A percentile compares a stretch with the other conserved stretches of the same genome.
phyloP scores from a whole-genome alignment of 2,113 vertebrate genomes.

The Suricata suricatta region DNA sequence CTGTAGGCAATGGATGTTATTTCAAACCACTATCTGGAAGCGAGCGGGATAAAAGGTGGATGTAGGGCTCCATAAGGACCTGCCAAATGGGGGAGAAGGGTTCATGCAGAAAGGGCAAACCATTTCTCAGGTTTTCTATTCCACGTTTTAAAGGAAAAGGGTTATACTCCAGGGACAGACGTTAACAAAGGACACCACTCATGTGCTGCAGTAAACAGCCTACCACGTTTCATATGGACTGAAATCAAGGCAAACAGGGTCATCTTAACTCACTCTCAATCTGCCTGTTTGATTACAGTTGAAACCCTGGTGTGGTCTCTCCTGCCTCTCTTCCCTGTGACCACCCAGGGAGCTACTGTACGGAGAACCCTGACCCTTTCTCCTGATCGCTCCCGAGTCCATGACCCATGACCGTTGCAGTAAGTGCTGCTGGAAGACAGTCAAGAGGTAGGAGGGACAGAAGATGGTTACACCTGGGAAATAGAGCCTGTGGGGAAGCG shows the following conservation, averaged over 20 bases:
- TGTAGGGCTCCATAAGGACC: background rate
- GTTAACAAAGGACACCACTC: slow-evolving; percentile 65
- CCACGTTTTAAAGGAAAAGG: slow-evolving; percentile 58
- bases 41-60: slow-evolving; percentile 31
- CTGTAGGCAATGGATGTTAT: slow-evolving; percentile 66
- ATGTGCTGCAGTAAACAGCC: background rate
- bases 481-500: too few species aligned
- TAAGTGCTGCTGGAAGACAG: background rate
- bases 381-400: background rate
- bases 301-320: slow-evolving; percentile 46
- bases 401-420: too few species aligned
- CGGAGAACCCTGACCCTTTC: background rate
- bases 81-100: slow-evolving; percentile 8
- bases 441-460: too few species aligned
- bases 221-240: slow-evolving; percentile 53
- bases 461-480: background rate
- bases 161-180: slow-evolving; percentile 57
- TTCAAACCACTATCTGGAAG: slow-evolving; percentile 70
- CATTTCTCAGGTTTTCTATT: slow-evolving; percentile 66
- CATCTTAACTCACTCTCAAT: slow-evolving; percentile 25
- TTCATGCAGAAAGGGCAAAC: slow-evolving; percentile 37
- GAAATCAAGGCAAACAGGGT: slow-evolving; percentile 32
- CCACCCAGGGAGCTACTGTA: background rate
- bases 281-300: background rate
- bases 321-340: background rate